Percentiles rank a stretch among this genome's conserved stretches.
Evolutionary conservation across 2,797 vertebrate species (phyloP).

Genomic region (Sphenopsis melanotis): DNA sequence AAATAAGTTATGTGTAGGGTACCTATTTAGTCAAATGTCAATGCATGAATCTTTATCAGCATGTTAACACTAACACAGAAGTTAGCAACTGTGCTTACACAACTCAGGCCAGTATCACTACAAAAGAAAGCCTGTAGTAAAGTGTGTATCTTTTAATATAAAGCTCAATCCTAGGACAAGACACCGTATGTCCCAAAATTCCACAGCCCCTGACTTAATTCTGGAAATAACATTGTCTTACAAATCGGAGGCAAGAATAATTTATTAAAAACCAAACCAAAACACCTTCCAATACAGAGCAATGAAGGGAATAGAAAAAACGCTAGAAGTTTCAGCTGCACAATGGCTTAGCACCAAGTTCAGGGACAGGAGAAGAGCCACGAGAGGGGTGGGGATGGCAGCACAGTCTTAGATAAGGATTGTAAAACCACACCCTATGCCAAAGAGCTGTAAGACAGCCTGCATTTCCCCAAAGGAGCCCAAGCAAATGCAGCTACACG

Average conservation of each 20-base stretch:
- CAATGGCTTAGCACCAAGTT: neutral
- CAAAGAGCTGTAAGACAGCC: neutral
- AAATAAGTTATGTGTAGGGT: neutral
- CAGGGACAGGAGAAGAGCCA: neutral
- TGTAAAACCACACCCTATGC: neutral
- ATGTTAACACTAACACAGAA: neutral
- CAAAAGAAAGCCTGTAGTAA: neutral
- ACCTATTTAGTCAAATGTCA: neutral
- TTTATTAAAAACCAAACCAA: neutral
- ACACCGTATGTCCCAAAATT: neutral
- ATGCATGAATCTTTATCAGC: neutral
- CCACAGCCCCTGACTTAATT: neutral
- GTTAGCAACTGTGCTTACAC: neutral
- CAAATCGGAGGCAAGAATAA: neutral
- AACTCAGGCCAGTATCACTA: neutral
- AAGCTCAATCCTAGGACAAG: neutral
- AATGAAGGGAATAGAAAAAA: neutral
- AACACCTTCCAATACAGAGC: neutral
- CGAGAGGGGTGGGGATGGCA: neutral
- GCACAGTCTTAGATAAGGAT: neutral
- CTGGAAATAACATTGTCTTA: neutral
- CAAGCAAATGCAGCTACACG: neutral
- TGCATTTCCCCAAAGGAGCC: neutral
- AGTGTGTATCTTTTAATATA: neutral
- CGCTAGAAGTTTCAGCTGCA: neutral